Percentiles rank a stretch among this genome's conserved stretches.
Conservation (phyloP, 2,113 vertebrate genomes). For the Nothoprocta pentlandii region DNA sequence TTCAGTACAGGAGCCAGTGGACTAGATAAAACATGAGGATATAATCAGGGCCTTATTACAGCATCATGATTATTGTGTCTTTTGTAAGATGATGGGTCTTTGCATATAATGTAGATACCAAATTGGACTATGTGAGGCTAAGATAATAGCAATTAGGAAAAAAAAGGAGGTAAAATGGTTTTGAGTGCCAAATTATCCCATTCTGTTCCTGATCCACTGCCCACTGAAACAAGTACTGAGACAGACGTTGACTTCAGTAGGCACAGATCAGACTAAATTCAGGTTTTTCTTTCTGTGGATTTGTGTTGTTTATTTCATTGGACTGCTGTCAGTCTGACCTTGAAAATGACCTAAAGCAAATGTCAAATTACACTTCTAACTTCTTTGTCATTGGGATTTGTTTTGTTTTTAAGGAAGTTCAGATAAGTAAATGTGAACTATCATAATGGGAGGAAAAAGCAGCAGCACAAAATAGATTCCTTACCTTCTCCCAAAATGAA, state of each 20-base stretch:
- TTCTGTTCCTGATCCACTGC: not conserved
- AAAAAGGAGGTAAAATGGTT: not conserved
- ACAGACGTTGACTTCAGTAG: not conserved
- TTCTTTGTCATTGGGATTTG: not conserved
- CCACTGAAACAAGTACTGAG: not conserved
- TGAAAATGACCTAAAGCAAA: constrained; percentile 5
- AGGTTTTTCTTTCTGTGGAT: not conserved
- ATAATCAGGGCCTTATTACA: not conserved
- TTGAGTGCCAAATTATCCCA: not conserved
- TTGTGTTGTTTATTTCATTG: constrained; percentile 18
- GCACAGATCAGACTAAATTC: not conserved
- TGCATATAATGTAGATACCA: not conserved
- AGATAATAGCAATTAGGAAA: constrained; percentile 14
- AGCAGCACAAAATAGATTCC: not conserved
- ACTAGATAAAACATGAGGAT: not conserved
- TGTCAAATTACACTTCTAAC: not conserved
- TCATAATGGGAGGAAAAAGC: not conserved
- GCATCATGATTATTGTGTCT: not conserved
- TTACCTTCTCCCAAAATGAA: not conserved
- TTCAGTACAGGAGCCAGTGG: not conserved
- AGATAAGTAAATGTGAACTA: not conserved
- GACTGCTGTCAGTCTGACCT: not conserved
- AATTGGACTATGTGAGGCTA: not conserved
- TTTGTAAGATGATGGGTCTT: not conserved
- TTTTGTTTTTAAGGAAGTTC: not conserved